These are phyloP conservation scores for Drosophila paranaensis DNA, from an alignment of 2,888 invertebrate genomes.

Conservation along the genomic window DNA sequence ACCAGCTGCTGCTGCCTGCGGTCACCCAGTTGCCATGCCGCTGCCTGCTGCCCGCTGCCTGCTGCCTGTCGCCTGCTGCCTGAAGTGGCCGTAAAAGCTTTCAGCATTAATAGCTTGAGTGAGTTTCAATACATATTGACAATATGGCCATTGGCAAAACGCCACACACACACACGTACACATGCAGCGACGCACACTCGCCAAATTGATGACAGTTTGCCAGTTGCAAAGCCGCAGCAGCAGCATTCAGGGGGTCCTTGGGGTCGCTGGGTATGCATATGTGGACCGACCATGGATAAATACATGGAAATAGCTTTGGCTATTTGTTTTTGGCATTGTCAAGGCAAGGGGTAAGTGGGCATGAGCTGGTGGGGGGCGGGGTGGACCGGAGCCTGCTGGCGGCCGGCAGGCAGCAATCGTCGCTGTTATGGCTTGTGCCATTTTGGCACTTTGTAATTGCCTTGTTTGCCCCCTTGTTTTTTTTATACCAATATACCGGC, in stretches of 20 bases:
- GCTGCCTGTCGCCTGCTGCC: constrained; percentile 46
- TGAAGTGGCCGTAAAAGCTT: constrained; percentile 80
- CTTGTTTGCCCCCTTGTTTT: constrained; percentile 75
- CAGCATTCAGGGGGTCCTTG: constrained; percentile 41
- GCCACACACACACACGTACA: constrained; percentile 43
- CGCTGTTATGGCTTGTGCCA: constrained; percentile 77
- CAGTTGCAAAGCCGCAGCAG: constrained; percentile 78
- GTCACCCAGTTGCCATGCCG: constrained; percentile 39
- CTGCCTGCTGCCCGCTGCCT: neutral
- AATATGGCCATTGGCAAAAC: constrained; percentile 80
- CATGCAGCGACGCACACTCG: constrained; percentile 33
- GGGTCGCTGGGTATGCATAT: constrained; percentile 64
- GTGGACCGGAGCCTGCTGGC: neutral
- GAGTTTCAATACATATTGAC: constrained; percentile 80
- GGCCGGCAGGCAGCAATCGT: constrained; percentile 35
- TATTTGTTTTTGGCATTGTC: constrained; percentile 71
- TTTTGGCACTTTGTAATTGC: constrained; percentile 79
- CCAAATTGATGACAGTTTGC: constrained; percentile 81
- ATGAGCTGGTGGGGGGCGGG: neutral
- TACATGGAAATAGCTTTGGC: constrained; percentile 78
- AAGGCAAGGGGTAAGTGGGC: constrained; percentile 27
- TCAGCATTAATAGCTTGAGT: constrained; percentile 81
- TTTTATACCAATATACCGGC: constrained; percentile 46
- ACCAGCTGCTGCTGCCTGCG: constrained; percentile 81
- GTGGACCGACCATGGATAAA: constrained; percentile 69